Evolutionary conservation across 2,888 invertebrate species (phyloP), one percentile per base, ranked within the genome.

Genomic region (Limnephilus lunatus): DNA sequence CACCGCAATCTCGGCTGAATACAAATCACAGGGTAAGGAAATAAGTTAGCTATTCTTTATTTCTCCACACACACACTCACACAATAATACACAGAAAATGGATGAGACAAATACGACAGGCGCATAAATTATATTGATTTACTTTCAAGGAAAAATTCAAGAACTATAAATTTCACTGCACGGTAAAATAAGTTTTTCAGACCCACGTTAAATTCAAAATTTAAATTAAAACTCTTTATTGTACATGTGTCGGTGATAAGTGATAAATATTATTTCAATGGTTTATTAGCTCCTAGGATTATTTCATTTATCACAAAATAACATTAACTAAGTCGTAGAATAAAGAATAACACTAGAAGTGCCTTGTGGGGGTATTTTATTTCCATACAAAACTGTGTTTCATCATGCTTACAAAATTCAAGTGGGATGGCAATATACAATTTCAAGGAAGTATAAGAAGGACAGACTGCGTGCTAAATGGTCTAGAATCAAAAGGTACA

Each of bases 1-100:
- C 7, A 82, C 30, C 85, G 44, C 30, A 86, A 86, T 86, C 91
- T 39, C 85, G 81, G 85, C 87, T 53, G 91, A 91, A 91, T 91
- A 91, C 86, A 91, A 91, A 91, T 91, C 85, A 86, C 86, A 35
- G 12, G 31, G 25, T 68, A 68, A 68, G 68, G 53, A 68, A 68
- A 68, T 68, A n/a, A 25, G 68, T 68, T n/a, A 11, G 25, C 68
- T 68, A 7, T 68, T 68, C n/a, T 68, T 25, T 68, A 68, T 68
- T n/a, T 9, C 5, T 53, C 25, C 25, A 1, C 68, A 68, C 25
- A n/a, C 9, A n/a, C 7, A 68, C 68, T 68, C 25, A 68, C 9
- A 68, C 68, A n/a, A 1, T 15, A 48, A 48, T 48, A n/a, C 9
- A 68, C 9, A 68, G 11, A 68, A 68, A 9, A 68, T 0, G 68